Evolutionary conservation across 2,113 vertebrate species (phyloP).

Genomic region (Callipepla californica): DNA sequence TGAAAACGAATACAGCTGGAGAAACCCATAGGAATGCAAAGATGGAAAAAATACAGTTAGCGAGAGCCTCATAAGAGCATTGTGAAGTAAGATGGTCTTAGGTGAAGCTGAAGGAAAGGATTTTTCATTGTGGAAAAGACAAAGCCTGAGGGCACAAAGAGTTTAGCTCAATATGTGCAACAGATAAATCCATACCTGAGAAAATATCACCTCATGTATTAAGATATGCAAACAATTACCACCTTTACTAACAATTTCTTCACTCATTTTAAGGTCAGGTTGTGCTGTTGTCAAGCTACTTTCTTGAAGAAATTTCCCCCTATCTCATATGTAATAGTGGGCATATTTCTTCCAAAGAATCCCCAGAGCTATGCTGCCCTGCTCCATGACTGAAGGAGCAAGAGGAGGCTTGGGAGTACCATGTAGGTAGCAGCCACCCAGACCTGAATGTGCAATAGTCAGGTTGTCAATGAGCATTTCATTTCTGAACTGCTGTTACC

Average conservation of each 20-base stretch:
- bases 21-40: not conserved
- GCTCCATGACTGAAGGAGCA: not conserved
- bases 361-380: not conserved
- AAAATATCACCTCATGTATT: not conserved
- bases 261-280: not conserved
- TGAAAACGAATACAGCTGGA: slow-evolving; percentile 25
- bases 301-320: not conserved
- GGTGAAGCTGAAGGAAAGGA: not conserved
- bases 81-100: not conserved
- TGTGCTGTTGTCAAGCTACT: not conserved
- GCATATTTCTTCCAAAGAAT: not conserved
- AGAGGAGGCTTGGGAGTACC: accelerated
- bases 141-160: not conserved
- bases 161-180: not conserved
- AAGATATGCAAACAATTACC: not conserved
- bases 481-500: not conserved
- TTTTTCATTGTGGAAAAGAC: not conserved
- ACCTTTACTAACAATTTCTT: not conserved
- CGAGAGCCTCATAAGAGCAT: not conserved
- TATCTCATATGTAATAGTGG: not conserved
- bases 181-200: accelerated
- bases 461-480: accelerated
- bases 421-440: accelerated
- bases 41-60: not conserved
- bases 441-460: not conserved